Percentiles rank a stretch among this genome's conserved stretches.
Conservation (phyloP, 2,797 vertebrate species). For the Myripristis murdjan region DNA sequence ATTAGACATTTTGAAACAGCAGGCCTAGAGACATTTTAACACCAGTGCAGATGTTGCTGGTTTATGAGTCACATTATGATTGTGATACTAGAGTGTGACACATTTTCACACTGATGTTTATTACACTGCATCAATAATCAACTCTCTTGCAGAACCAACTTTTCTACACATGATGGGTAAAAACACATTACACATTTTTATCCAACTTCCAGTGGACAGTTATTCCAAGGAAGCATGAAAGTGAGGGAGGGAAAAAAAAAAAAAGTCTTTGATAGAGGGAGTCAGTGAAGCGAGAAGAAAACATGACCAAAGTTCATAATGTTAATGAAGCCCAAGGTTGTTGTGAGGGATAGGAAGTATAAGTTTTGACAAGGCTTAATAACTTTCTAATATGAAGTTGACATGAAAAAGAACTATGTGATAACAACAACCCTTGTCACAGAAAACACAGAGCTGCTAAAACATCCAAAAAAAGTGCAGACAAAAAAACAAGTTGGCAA, state of each 20-base stretch:
- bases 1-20: no score
- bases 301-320: conserved; percentile 56
- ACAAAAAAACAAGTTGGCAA: conserved; percentile 32
- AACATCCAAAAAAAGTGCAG: conserved; percentile 18
- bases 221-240: conserved; percentile 33
- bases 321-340: conserved; percentile 72
- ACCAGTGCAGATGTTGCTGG: conserved; percentile 9
- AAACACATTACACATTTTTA: conserved; percentile 43
- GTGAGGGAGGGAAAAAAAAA: conserved; percentile 48
- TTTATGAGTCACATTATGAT: conserved; percentile 10
- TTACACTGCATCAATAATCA: conserved; percentile 33
- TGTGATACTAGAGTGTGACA: conserved; percentile 8
- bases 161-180: conserved; percentile 55
- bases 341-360: conserved; percentile 53
- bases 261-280: conserved; percentile 34
- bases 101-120: neutral
- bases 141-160: conserved; percentile 44
- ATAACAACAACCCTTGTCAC: conserved; percentile 8
- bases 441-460: conserved; percentile 15
- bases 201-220: conserved; percentile 35
- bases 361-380: conserved; percentile 58
- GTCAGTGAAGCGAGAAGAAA: conserved; percentile 49
- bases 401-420: conserved; percentile 51
- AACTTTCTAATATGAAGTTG: conserved; percentile 54
- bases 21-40: neutral